Evolutionary conservation across 2,797 vertebrate genomes (phyloP).

Genomic region (Heterohyrax brucei): DNA sequence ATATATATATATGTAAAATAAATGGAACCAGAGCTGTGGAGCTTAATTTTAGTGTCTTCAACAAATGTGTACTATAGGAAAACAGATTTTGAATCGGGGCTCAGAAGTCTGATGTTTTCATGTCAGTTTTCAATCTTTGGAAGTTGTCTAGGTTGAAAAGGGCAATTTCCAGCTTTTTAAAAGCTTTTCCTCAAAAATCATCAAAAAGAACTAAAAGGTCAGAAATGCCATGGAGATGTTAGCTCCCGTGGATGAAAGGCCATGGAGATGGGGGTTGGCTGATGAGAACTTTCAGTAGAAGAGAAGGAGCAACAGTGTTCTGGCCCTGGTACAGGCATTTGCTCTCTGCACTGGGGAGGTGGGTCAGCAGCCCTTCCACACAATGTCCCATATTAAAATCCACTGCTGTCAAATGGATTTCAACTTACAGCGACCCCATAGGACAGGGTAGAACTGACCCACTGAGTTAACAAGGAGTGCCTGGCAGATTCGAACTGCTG

Average conservation of each 20-base stretch:
- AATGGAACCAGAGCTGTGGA: not conserved
- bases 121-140: slow-evolving; percentile 52
- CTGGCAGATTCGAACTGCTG: not conserved
- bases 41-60: slow-evolving; percentile 32
- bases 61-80: not conserved
- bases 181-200: not conserved
- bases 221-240: slow-evolving; percentile 50
- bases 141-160: slow-evolving; percentile 50
- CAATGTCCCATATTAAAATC: not conserved
- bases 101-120: not conserved
- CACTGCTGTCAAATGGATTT: not conserved
- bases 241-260: not conserved
- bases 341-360: not conserved
- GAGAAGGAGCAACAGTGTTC: not conserved
- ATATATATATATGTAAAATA: not conserved
- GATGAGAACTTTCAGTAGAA: not conserved
- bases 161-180: slow-evolving; percentile 39
- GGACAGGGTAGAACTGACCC: too few relatives aligned
- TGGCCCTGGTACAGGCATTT: not conserved
- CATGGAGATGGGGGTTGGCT: not conserved
- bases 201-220: slow-evolving; percentile 27
- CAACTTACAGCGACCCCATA: not conserved
- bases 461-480: too few relatives aligned
- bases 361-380: not conserved
- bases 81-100: not conserved